Conservation (phyloP, 2,113 vertebrate species). For the Triplophysa rosa region DNA sequence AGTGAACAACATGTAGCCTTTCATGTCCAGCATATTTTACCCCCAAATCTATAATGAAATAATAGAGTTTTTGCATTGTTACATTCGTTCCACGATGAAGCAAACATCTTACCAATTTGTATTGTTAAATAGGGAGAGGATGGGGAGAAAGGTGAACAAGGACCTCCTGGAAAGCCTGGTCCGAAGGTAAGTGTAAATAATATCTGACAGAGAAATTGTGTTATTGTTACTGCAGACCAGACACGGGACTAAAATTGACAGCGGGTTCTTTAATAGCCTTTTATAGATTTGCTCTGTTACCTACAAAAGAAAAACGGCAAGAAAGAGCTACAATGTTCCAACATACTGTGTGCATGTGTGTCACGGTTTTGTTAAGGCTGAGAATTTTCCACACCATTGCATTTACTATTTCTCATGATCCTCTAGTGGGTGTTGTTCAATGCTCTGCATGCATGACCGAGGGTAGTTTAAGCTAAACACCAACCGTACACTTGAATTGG, state of each 20-base stretch:
- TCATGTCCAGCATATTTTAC: neutral
- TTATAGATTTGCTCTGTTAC: neutral
- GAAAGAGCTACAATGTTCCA: neutral
- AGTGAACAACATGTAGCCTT: neutral
- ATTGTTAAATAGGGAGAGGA: constrained; percentile 57
- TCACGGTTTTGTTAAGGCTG: no score
- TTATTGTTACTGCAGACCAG: neutral
- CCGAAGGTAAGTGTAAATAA: constrained; percentile 58
- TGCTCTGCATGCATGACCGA: no score
- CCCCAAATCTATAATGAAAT: no score
- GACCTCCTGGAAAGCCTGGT: constrained; percentile 65
- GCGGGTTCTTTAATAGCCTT: neutral
- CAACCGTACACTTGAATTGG: no score
- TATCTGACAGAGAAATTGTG: neutral
- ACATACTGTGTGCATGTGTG: neutral
- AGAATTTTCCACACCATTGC: no score
- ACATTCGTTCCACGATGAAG: no score
- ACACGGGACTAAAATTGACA: neutral
- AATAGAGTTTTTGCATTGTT: no score
- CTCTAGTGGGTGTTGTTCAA: no score
- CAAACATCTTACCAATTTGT: neutral
- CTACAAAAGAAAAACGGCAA: neutral
- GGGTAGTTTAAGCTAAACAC: no score
- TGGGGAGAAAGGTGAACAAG: constrained; percentile 62
- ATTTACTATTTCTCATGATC: no score